These are phyloP conservation scores for Chorisops tibialis DNA, from an alignment of 2,888 invertebrate species.

Conservation along the genomic window DNA sequence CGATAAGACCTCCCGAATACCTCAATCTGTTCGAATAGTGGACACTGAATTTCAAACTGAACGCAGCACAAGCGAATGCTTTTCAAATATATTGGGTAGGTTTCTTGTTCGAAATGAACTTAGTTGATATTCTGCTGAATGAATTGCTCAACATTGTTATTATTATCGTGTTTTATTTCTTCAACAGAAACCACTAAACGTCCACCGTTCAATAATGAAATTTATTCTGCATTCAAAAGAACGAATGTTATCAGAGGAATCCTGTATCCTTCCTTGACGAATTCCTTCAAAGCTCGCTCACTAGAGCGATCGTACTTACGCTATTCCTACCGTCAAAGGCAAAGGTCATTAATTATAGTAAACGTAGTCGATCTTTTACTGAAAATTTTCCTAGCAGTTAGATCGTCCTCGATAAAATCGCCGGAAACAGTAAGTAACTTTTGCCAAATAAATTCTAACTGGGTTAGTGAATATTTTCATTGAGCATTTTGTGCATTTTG, in stretches of 20 bases:
- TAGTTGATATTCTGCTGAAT: too few species aligned
- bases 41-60: slow-evolving; percentile 36
- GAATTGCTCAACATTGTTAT: too few species aligned
- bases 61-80: neutral
- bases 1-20: slow-evolving; percentile 43
- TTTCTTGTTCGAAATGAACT: too few species aligned
- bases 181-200: slow-evolving; percentile 22
- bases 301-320: slow-evolving; percentile 81
- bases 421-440: slow-evolving; percentile 27
- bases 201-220: slow-evolving; percentile 48
- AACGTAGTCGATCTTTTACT: slow-evolving; percentile 82
- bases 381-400: slow-evolving; percentile 60
- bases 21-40: slow-evolving; percentile 49
- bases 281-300: slow-evolving; percentile 69
- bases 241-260: slow-evolving; percentile 81
- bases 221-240: slow-evolving; percentile 64
- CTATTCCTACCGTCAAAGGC: slow-evolving; percentile 85
- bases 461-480: neutral
- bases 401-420: slow-evolving; percentile 44
- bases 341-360: slow-evolving; percentile 86
- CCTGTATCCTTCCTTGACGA: slow-evolving; percentile 81
- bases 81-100: slow-evolving; percentile 20
- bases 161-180: too few species aligned
- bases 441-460: neutral
- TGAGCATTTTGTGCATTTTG: neutral